Percentiles rank a stretch among this genome's conserved stretches.
Conservation (phyloP, 2,113 vertebrate species). For the Ammospiza caudacuta region DNA sequence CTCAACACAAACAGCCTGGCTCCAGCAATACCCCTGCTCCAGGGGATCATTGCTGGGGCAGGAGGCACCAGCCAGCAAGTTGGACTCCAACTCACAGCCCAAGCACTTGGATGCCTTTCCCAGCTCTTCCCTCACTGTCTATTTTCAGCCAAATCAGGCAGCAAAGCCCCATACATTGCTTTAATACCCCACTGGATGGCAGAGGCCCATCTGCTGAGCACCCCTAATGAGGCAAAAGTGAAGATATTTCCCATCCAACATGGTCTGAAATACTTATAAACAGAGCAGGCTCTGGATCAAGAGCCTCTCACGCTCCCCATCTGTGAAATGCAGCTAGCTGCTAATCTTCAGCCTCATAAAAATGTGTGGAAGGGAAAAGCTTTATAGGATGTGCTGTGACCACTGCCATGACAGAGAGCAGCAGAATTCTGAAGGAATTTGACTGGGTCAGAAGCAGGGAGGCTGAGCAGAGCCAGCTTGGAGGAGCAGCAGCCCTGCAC, state of each 20-base stretch:
- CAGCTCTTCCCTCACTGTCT: neutral
- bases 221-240: neutral
- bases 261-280: neutral
- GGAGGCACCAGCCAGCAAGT: fast-evolving
- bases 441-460: neutral
- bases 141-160: neutral
- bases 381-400: neutral
- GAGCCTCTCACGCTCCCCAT: neutral
- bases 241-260: neutral
- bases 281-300: neutral
- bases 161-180: neutral
- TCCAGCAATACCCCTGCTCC: neutral
- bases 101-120: neutral
- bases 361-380: neutral
- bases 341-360: neutral
- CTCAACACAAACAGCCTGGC: neutral
- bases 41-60: neutral
- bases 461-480: neutral
- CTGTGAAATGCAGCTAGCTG: neutral
- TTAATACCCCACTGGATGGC: neutral
- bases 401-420: neutral
- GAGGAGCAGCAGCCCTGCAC: neutral
- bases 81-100: neutral
- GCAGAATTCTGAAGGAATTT: neutral
- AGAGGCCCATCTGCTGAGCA: neutral